These are phyloP conservation scores for Thermophis baileyi DNA, from an alignment of 2,113 vertebrate genomes.

Conservation along the genomic window DNA sequence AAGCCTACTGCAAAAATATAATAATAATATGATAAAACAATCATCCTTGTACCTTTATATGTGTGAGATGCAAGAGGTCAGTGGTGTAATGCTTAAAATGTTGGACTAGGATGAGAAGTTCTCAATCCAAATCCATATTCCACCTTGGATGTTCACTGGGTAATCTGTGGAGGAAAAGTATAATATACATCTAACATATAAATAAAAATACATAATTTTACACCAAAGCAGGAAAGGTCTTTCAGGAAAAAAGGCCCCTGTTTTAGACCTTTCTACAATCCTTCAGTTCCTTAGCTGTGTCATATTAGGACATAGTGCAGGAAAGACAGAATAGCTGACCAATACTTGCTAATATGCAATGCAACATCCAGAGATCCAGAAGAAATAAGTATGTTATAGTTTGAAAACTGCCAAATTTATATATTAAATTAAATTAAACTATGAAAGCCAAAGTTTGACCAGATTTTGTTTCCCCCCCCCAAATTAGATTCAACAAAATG, in stretches of 20 bases:
- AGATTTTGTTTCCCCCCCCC: accelerated
- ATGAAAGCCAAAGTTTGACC: neutral
- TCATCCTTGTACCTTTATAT: neutral
- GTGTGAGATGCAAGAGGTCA: neutral
- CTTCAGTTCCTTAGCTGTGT: neutral
- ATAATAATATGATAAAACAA: neutral
- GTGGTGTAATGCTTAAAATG: neutral
- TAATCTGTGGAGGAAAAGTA: neutral
- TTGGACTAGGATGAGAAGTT: neutral
- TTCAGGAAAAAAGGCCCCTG: neutral
- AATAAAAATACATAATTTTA: neutral
- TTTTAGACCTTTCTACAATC: neutral
- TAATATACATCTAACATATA: neutral
- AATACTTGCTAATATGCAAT: neutral
- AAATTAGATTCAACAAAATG: neutral
- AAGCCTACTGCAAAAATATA: neutral
- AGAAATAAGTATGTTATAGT: neutral
- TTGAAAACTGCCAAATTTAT: neutral
- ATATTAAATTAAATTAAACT: neutral
- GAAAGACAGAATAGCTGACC: no score
- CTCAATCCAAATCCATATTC: neutral
- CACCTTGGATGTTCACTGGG: neutral
- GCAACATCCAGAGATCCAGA: neutral
- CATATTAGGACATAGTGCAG: neutral
- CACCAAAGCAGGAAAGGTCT: neutral